Base-by-base conservation (phyloP, 2,888 invertebrate genomes). In the Coenonympha glycerion region DNA sequence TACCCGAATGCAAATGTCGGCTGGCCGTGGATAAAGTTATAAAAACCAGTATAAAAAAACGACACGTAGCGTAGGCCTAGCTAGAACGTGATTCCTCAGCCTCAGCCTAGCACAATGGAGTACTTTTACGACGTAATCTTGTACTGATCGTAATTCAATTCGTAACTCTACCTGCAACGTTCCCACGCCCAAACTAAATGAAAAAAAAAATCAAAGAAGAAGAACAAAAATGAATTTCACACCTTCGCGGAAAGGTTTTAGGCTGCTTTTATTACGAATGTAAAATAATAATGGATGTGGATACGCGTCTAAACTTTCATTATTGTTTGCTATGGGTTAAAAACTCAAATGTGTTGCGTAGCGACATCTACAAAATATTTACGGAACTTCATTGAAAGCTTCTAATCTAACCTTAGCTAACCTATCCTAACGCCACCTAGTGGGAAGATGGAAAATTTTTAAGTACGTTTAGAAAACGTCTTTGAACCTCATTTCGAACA, bases 221-320 rank as follows among this genome's bases (percentile, higher is more conserved):
- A 76, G 71, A 80, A 82, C 79, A 76, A 79, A 82, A 83, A 82
- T 81, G 57, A 83, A 83, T 85, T 85, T 86, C 84, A 86, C 87
- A 86, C 87, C 86, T 86, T 78, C 78, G 76, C 74, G 73, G 79
- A 77, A 80, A 77, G 77, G 72, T 73, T 76, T 76, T 71, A 70
- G 71, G 56, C 70, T 64, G 69, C 65, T 77, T 81, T 81, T 81
- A 80, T 79, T 79, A 75, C 69, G 71, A 72, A 75, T 80, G 76
- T 82, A 77, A 84, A 83, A 76, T 82, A 79, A 79, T 80, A 76
- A 81, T 79, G 73, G 69, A 73, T 64, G 64, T 79, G 73, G 69
- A 73, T 65, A 6, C 39, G 39, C 39, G 24, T 39, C 65, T 26
- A 22, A 63, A 73, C 80, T 77, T 73, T 75, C 65, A 56, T 56